These are phyloP conservation scores for Leptogaster cylindrica DNA, from an alignment of 2,888 invertebrate species.

Conservation along the genomic window DNA sequence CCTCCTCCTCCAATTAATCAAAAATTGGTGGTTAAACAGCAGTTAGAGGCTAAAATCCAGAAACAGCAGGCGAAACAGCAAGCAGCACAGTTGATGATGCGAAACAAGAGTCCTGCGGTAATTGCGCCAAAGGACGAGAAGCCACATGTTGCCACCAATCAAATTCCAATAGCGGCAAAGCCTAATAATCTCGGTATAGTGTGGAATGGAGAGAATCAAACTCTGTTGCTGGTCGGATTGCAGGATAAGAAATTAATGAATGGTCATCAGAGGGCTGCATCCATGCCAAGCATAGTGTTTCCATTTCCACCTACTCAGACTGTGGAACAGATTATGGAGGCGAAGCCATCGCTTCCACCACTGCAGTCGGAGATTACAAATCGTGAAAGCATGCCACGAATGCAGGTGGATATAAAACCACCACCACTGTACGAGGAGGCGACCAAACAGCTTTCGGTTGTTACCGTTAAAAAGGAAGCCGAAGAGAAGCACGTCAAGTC, in stretches of 20 bases:
- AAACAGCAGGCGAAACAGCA: conserved; percentile 59
- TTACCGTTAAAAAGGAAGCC: conserved; percentile 32
- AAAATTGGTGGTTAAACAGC: conserved; percentile 68
- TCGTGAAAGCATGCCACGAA: conserved; percentile 53
- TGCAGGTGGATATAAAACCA: conserved; percentile 62
- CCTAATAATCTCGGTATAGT: conserved; percentile 68
- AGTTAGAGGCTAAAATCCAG: conserved; percentile 75
- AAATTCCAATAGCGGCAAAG: conserved; percentile 53
- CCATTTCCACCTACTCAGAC: conserved; percentile 56
- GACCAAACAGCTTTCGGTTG: conserved; percentile 64
- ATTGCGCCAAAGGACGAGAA: conserved; percentile 59
- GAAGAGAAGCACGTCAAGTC: conserved; percentile 55
- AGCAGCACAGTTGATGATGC: conserved; percentile 50
- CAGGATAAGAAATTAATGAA: conserved; percentile 63
- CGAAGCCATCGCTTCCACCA: conserved; percentile 49
- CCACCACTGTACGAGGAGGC: conserved; percentile 78
- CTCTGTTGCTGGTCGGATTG: conserved; percentile 65
- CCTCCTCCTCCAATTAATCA: conserved; percentile 57
- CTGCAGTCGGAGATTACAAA: conserved; percentile 40
- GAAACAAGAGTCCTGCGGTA: conserved; percentile 21
- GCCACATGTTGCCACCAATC: conserved; percentile 35
- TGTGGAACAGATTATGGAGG: conserved; percentile 51
- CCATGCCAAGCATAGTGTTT: conserved; percentile 68
- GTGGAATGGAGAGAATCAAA: conserved; percentile 69
- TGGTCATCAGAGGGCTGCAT: conserved; percentile 64